Percentiles rank a stretch among this genome's conserved stretches.
Evolutionary conservation across 2,797 vertebrate genomes (phyloP).

Genomic region (Echiichthys vipera): DNA sequence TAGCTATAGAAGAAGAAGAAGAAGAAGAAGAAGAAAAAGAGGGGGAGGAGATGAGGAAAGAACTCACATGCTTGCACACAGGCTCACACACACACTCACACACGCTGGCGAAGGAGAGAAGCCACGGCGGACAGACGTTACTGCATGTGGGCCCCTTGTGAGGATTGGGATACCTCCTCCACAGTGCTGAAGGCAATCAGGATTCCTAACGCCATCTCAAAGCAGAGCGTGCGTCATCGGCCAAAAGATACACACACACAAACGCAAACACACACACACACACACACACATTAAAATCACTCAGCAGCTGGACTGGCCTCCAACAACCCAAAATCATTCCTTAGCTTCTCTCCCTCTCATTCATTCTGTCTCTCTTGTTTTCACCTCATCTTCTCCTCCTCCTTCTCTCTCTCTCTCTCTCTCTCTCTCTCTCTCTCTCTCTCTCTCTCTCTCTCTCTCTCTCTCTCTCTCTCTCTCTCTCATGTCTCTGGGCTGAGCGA

Average conservation of each 20-base stretch:
- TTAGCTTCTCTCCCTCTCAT: constrained; percentile 62
- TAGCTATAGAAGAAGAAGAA: constrained; percentile 38
- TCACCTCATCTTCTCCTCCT: constrained; percentile 31
- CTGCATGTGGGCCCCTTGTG: constrained; percentile 87
- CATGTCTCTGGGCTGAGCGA: constrained; percentile 34
- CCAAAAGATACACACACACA: constrained; percentile 33
- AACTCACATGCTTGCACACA: background rate
- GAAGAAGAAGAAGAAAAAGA: constrained; percentile 35
- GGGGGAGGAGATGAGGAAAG: constrained; percentile 44
- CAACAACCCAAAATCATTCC: constrained; percentile 73
- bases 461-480: constrained; percentile 43
- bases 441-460: constrained; percentile 52
- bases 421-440: constrained; percentile 21
- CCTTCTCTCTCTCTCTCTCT: background rate
- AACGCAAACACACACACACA: constrained; percentile 41
- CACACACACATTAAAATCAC: constrained; percentile 76
- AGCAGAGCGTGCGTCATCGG: constrained; percentile 83
- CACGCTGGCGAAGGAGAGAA: constrained; percentile 74
- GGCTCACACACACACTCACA: constrained; percentile 20
- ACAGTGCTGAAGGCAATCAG: constrained; percentile 87
- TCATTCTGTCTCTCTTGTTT: constrained; percentile 47
- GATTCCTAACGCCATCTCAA: constrained; percentile 86
- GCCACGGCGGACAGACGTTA: constrained; percentile 85
- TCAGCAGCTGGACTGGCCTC: constrained; percentile 76
- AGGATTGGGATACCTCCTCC: constrained; percentile 88